Percentiles rank a stretch among this genome's conserved stretches.
Evolutionary conservation across 1,140 invertebrate species (phyloP).

Genomic region (Rhyacophila brunnea): DNA sequence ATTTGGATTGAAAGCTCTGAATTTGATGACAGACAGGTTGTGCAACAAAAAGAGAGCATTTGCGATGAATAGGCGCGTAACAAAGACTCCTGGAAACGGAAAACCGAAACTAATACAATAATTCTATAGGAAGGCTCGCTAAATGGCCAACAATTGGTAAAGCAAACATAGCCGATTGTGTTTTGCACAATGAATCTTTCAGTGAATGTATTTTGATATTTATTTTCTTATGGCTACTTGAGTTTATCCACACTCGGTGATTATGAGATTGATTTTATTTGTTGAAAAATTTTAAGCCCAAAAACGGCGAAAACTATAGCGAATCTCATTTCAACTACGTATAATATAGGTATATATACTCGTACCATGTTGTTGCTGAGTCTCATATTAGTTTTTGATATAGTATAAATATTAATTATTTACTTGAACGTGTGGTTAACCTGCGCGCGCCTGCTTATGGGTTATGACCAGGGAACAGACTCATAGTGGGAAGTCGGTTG

Average conservation of each 20-base stretch:
- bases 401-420: too few species aligned
- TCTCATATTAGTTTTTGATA: too few species aligned
- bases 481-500: too few species aligned
- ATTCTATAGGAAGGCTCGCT: slow-evolving; percentile 27
- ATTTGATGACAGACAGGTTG: slow-evolving; percentile 29
- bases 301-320: too few species aligned
- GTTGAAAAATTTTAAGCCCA: too few species aligned
- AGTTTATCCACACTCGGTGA: slow-evolving; percentile 12
- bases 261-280: not conserved
- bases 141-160: slow-evolving; percentile 31
- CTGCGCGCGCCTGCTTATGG: too few species aligned
- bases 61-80: slow-evolving; percentile 17
- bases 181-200: slow-evolving; percentile 13
- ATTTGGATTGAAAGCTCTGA: not conserved
- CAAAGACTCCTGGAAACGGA: slow-evolving; percentile 31
- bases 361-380: too few species aligned
- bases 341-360: too few species aligned
- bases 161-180: slow-evolving; percentile 31
- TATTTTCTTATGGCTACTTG: slow-evolving; percentile 21
- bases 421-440: too few species aligned
- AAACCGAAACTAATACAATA: slow-evolving; percentile 34
- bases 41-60: slow-evolving; percentile 25
- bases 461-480: too few species aligned
- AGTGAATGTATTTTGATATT: slow-evolving; percentile 23
- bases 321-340: too few species aligned